Evolutionary conservation across 1,140 invertebrate species (phyloP).

Genomic region (Rhagoletis zephyria): DNA sequence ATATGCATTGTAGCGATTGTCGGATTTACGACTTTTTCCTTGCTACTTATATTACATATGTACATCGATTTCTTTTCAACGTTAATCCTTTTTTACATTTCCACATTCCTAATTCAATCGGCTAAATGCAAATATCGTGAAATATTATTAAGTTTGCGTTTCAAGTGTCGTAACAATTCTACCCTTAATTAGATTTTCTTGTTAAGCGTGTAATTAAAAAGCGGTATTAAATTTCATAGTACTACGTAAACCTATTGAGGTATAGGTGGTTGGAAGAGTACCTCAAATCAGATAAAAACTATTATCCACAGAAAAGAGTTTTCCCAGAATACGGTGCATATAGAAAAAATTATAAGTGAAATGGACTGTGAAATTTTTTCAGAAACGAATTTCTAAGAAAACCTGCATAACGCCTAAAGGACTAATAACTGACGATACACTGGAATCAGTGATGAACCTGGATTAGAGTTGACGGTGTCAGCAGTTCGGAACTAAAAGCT

Average conservation of each 20-base stretch:
- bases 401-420: too few relatives aligned
- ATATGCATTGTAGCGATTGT: neutral
- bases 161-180: neutral
- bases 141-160: conserved; percentile 33
- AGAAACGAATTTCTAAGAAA: too few relatives aligned
- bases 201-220: neutral
- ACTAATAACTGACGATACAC: too few relatives aligned
- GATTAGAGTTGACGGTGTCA: too few relatives aligned
- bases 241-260: too few relatives aligned
- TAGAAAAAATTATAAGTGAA: too few relatives aligned
- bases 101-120: neutral
- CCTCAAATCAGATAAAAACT: neutral
- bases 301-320: neutral
- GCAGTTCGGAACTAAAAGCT: too few relatives aligned
- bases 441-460: too few relatives aligned
- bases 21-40: neutral
- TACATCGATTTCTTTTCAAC: neutral
- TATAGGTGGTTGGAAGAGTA: neutral
- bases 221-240: conserved; percentile 12
- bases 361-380: too few relatives aligned
- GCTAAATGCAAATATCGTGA: neutral
- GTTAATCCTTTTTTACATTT: neutral
- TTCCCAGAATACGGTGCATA: too few relatives aligned
- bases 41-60: neutral
- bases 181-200: conserved; percentile 31